Percentiles rank a stretch among this genome's conserved stretches.
These are phyloP conservation scores for Festucalex cinctus DNA, from an alignment of 2,113 vertebrate genomes.

Conservation along the genomic window DNA sequence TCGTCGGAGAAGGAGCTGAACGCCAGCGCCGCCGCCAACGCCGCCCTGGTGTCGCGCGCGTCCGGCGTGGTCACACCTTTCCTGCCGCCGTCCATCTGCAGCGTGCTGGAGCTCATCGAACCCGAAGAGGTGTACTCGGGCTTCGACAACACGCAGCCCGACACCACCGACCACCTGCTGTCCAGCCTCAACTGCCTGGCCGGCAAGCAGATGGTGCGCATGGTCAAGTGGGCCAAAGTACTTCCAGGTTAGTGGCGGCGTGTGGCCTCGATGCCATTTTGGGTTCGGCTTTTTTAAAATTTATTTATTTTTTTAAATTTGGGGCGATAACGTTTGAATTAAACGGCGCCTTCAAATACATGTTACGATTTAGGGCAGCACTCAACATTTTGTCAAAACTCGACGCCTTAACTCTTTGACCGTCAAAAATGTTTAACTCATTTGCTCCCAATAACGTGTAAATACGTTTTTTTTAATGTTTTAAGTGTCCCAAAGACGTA, in stretches of 20 bases:
- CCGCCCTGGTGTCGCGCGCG: conserved; percentile 85
- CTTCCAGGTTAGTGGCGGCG: conserved; percentile 86
- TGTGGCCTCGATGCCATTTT: conserved; percentile 18
- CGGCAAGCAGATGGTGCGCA: conserved; percentile 98
- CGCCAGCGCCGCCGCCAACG: conserved; percentile 72
- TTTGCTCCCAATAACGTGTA: too few relatives aligned
- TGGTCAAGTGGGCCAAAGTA: conserved; percentile 99
- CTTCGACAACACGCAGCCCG: conserved; percentile 87
- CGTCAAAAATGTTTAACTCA: too few relatives aligned
- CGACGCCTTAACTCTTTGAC: too few relatives aligned
- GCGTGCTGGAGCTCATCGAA: conserved; percentile 92
- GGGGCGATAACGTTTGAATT: not conserved
- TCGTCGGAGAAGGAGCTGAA: conserved; percentile 84
- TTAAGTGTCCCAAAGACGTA: too few relatives aligned
- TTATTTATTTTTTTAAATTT: not conserved
- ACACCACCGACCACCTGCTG: conserved; percentile 91
- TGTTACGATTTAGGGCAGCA: too few relatives aligned
- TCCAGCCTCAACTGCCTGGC: conserved; percentile 95
- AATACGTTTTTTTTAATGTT: too few relatives aligned
- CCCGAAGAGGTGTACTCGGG: conserved; percentile 91
- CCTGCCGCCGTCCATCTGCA: conserved; percentile 86
- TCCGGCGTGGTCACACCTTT: conserved; percentile 79
- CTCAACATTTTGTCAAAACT: too few relatives aligned
- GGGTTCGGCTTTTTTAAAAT: not conserved
- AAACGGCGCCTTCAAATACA: too few relatives aligned